phyloP scores from a whole-genome alignment of 2,888 invertebrate species.

The Clanis bilineata region DNA sequence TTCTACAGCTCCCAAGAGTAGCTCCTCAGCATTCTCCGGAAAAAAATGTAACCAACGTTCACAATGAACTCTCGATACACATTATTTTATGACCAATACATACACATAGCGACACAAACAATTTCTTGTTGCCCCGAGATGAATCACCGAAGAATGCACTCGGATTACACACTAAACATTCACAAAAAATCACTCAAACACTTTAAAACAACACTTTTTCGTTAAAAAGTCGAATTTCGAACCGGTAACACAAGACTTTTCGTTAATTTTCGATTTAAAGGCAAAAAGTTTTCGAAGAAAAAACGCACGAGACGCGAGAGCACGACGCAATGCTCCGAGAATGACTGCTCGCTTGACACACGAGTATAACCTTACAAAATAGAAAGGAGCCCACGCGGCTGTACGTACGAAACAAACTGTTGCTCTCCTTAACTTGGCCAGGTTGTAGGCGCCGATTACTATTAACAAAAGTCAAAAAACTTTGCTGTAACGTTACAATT shows the following conservation, averaged over 20 bases:
- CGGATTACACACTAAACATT: conserved; percentile 49
- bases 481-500: conserved; percentile 53
- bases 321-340: conserved; percentile 48
- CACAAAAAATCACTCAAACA: conserved; percentile 52
- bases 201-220: conserved; percentile 47
- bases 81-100: conserved; percentile 59
- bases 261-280: conserved; percentile 56
- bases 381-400: conserved; percentile 53
- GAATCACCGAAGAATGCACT: conserved; percentile 79
- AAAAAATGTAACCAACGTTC: conserved; percentile 42
- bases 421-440: conserved; percentile 60
- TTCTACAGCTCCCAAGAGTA: conserved; percentile 14
- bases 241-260: conserved; percentile 51
- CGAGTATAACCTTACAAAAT: conserved; percentile 71
- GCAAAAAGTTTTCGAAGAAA: conserved; percentile 63
- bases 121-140: conserved; percentile 72
- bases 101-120: conserved; percentile 60
- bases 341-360: conserved; percentile 60
- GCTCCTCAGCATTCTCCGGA: conserved; percentile 24
- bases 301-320: conserved; percentile 49
- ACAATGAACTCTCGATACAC: conserved; percentile 59
- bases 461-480: conserved; percentile 66
- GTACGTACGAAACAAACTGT: conserved; percentile 49
- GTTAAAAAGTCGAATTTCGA: conserved; percentile 47
- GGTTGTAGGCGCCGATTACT: conserved; percentile 52